Percentiles rank a stretch among this genome's conserved stretches.
These are phyloP conservation scores for Cheilosia soror DNA, from an alignment of 2,888 invertebrate species.

Conservation along the genomic window DNA sequence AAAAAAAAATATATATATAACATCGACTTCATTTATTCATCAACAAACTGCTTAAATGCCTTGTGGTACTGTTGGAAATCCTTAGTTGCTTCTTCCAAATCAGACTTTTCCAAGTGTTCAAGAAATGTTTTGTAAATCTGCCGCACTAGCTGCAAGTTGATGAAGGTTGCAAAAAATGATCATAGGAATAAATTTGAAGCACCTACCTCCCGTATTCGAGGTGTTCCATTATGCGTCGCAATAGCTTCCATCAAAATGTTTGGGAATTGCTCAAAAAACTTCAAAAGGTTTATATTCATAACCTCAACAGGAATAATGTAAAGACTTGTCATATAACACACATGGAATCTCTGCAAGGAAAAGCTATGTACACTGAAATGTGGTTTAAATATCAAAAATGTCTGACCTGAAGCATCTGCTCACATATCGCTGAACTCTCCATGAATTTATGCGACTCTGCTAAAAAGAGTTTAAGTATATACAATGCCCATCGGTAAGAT, in stretches of 20 bases:
- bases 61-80: constrained; percentile 58
- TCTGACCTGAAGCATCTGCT: constrained; percentile 77
- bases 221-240: constrained; percentile 75
- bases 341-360: constrained; percentile 76
- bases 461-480: constrained; percentile 79
- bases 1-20: constrained; percentile 26
- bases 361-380: neutral
- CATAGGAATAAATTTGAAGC: too few relatives aligned
- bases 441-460: constrained; percentile 80
- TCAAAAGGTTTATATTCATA: constrained; percentile 77
- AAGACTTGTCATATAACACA: constrained; percentile 80
- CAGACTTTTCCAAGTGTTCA: constrained; percentile 61
- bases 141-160: constrained; percentile 31
- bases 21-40: constrained; percentile 26
- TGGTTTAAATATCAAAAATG: too few relatives aligned
- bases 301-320: constrained; percentile 79
- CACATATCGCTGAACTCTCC: constrained; percentile 76
- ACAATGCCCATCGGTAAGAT: constrained; percentile 81
- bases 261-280: constrained; percentile 80
- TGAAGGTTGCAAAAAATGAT: neutral
- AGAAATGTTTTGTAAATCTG: constrained; percentile 62
- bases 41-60: constrained; percentile 60
- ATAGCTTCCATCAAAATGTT: constrained; percentile 79
- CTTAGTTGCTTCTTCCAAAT: constrained; percentile 42
- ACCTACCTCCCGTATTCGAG: constrained; percentile 76